Evolutionary conservation across 2,888 invertebrate species (phyloP).

Genomic region (Thysanoteuthis rhombus): DNA sequence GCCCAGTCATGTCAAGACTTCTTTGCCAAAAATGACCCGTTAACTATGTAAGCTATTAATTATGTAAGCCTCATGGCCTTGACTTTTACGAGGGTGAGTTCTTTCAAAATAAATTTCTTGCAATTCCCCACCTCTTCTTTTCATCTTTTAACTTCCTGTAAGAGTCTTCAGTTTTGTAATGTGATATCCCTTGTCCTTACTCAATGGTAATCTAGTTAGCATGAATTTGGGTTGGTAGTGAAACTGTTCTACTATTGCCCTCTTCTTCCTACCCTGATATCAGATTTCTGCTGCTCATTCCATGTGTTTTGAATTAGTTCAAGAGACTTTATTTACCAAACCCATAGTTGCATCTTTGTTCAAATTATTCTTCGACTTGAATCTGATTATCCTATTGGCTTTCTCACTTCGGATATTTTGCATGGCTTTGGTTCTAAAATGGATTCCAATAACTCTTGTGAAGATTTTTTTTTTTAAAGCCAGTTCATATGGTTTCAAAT

Average conservation of each 20-base stretch:
- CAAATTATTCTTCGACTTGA: not conserved
- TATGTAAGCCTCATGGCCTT: not conserved
- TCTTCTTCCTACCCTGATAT: not conserved
- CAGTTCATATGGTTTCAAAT: too few species aligned
- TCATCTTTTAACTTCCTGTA: not conserved
- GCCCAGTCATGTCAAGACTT: not conserved
- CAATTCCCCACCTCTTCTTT: not conserved
- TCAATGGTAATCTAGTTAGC: not conserved
- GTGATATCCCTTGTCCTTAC: not conserved
- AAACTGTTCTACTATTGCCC: not conserved
- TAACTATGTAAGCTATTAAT: not conserved
- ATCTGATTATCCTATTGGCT: too few species aligned
- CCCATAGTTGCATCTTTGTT: too few species aligned
- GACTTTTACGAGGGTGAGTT: not conserved
- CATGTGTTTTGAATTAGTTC: not conserved
- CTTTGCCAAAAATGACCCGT: not conserved
- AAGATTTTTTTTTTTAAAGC: too few species aligned
- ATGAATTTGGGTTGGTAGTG: not conserved
- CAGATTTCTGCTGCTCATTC: not conserved
- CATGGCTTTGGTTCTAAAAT: not conserved
- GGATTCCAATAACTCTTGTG: too few species aligned
- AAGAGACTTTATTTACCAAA: not conserved
- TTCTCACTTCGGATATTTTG: not conserved
- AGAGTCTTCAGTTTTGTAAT: not conserved
- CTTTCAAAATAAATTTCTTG: not conserved